Base-by-base conservation (phyloP, 2,113 vertebrate species). In the Pomatorhinus ruficollis region DNA sequence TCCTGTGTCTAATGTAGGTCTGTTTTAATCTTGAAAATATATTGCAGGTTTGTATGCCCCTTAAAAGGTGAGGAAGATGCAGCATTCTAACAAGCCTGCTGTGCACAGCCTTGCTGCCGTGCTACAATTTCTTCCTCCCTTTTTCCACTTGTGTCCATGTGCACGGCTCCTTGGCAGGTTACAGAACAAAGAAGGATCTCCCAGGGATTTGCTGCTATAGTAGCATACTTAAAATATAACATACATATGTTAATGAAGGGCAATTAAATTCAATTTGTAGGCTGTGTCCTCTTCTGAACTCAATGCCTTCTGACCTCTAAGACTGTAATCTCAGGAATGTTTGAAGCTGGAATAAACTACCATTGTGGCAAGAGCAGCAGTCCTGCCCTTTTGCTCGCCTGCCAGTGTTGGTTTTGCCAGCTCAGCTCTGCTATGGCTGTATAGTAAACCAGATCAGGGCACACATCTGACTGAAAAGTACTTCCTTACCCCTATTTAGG, bases 41-140 rank as follows among this genome's bases (percentile, higher is more conserved):
- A 28, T 40, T 72, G 13, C 12, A 69, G 33, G 13, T 80, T 86
- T 60, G 11, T 64, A 23, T 6, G 5, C 9, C 11, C 17, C 37
- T 85, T 72, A 50, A 66, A 75, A 83, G 23, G 7, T 74, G 70
- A 83, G 59, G 68, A 78, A 28, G 28, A n/a, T 65, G 24, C 33
- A 79, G 18, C 27, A 24, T 84, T 64, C 21, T 70, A n/a, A 44
- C 33, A 91, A 64, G 64, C 27, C 30, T 83, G 22, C 37, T 20
- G 13, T 60, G 25, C 25, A 12, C 9, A 57, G 35, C 31, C 27
- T 81, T 69, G 33, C 31, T 5, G n/a, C 1, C 3, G 47, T 1
- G 0, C 31, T 52, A 1, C 0, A 0, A 16, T 44, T 37, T 50
- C 35, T 76, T 72, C 56, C 8, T 54, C 20, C 7, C 7, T 44